Evolutionary conservation across 2,113 vertebrate genomes (phyloP).

Genomic region (Antechinus stuartii): DNA sequence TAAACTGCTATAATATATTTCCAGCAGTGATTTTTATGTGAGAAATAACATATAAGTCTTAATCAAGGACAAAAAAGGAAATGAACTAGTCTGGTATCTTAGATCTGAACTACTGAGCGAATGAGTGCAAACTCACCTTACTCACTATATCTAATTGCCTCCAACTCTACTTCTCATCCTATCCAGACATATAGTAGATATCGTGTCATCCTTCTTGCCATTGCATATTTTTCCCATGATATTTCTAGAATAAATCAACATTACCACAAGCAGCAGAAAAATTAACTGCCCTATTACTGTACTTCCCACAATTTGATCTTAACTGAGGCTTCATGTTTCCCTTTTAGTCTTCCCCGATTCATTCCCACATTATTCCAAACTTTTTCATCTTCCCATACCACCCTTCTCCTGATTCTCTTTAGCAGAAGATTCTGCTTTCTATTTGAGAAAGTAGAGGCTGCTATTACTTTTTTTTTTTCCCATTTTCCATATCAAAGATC

Average conservation of each 20-base stretch:
- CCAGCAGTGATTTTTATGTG: no score
- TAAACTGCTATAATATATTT: not conserved
- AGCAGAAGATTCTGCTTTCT: not conserved
- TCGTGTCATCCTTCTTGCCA: no score
- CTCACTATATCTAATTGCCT: no score
- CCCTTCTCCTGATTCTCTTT: not conserved
- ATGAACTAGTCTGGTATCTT: not conserved
- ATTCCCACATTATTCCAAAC: not conserved
- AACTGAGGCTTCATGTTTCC: not conserved
- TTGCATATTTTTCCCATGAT: no score
- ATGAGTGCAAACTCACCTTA: no score
- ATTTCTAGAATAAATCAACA: not conserved
- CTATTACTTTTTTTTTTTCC: no score
- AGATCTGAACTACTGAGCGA: no score
- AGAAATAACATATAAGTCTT: no score
- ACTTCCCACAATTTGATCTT: not conserved
- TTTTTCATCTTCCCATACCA: not conserved
- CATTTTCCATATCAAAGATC: not conserved
- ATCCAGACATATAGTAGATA: no score
- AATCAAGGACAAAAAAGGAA: not conserved
- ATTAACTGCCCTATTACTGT: not conserved
- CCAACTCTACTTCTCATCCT: no score
- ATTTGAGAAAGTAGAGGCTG: not conserved
- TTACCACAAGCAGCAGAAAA: not conserved
- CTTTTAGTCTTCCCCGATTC: not conserved